A percentile compares a stretch with the other conserved stretches of the same genome.
These are phyloP conservation scores for Eulithis testata DNA, from an alignment of 2,888 invertebrate species.

Conservation along the genomic window DNA sequence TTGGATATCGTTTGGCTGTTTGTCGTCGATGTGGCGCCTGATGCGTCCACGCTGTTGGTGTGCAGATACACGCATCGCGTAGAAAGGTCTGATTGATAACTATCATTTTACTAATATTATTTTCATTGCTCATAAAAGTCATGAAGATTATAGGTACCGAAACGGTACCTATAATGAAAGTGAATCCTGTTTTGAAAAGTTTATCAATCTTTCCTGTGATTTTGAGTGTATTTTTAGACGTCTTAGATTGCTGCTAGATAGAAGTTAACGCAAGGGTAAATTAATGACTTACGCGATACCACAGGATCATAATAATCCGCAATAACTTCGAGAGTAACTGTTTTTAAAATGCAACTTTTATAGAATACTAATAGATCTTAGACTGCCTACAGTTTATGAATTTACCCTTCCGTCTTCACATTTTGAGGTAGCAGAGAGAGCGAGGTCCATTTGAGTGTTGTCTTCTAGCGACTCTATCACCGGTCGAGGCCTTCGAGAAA, in stretches of 20 bases:
- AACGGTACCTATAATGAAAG: background rate
- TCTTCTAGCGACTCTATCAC: slow-evolving; percentile 92
- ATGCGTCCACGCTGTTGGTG: slow-evolving; percentile 73
- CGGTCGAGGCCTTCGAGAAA: slow-evolving; percentile 97
- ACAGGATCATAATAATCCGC: background rate
- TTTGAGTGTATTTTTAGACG: slow-evolving; percentile 61
- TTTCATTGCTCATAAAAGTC: slow-evolving; percentile 32
- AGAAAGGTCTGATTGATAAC: slow-evolving; percentile 76
- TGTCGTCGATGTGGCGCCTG: slow-evolving; percentile 78
- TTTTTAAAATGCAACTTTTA: background rate
- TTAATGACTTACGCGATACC: slow-evolving; percentile 41
- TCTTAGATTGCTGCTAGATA: slow-evolving; percentile 55
- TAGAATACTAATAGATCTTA: background rate
- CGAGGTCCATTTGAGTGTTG: slow-evolving; percentile 78
- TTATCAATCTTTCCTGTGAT: slow-evolving; percentile 70
- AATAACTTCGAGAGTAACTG: too few species aligned
- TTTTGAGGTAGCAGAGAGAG: slow-evolving; percentile 48
- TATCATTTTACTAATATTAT: background rate
- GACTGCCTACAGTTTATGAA: slow-evolving; percentile 49
- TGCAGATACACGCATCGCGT: slow-evolving; percentile 62
- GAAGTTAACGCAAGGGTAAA: slow-evolving; percentile 59
- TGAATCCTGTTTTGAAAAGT: slow-evolving; percentile 33
- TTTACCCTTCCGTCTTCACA: slow-evolving; percentile 55
- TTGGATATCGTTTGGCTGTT: slow-evolving; percentile 71
- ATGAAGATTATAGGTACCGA: slow-evolving; percentile 1